phyloP scores from a whole-genome alignment of 2,797 vertebrate genomes.

The Oryzias sinensis region DNA sequence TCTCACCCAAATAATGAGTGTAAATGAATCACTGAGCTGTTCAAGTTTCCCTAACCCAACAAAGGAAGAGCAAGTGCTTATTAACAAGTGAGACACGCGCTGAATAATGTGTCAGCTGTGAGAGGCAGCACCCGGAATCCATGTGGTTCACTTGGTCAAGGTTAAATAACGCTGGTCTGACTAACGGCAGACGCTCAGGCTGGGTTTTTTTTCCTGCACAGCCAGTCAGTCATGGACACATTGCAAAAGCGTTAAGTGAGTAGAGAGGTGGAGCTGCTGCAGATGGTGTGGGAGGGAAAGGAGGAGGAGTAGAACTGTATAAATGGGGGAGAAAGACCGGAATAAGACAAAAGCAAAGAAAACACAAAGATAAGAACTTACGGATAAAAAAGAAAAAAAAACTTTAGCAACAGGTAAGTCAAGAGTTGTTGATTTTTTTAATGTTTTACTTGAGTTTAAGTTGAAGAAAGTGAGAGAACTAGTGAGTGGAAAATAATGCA shows the following conservation, averaged over 20 bases:
- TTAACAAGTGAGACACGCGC: slow-evolving; percentile 37
- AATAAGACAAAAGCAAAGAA: slow-evolving; percentile 40
- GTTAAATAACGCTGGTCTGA: slow-evolving; percentile 19
- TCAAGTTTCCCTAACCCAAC: slow-evolving; percentile 9
- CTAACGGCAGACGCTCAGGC: slow-evolving; percentile 18
- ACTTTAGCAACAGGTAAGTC: slow-evolving; percentile 45
- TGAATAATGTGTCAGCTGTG: slow-evolving; percentile 10
- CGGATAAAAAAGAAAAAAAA: no score
- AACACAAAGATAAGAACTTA: slow-evolving; percentile 12
- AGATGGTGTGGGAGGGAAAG: slow-evolving; percentile 58
- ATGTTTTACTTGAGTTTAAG: no score
- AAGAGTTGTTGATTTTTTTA: neutral
- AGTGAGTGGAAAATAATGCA: slow-evolving; percentile 2
- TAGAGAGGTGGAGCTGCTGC: slow-evolving; percentile 53
- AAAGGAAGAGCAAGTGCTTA: slow-evolving; percentile 48
- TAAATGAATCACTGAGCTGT: slow-evolving; percentile 4
- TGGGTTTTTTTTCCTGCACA: slow-evolving; percentile 16
- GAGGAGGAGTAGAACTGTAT: slow-evolving; percentile 59
- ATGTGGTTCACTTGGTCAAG: slow-evolving; percentile 7
- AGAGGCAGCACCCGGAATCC: slow-evolving; percentile 15
- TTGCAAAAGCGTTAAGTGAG: slow-evolving; percentile 24
- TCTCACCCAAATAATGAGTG: slow-evolving; percentile 14
- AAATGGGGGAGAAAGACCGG: slow-evolving; percentile 36
- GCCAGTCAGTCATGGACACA: slow-evolving; percentile 28
- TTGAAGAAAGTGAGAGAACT: neutral